Evolutionary conservation across 2,113 vertebrate genomes (phyloP), one percentile per base, ranked within the genome.

Genomic region (Mobula birostris): DNA sequence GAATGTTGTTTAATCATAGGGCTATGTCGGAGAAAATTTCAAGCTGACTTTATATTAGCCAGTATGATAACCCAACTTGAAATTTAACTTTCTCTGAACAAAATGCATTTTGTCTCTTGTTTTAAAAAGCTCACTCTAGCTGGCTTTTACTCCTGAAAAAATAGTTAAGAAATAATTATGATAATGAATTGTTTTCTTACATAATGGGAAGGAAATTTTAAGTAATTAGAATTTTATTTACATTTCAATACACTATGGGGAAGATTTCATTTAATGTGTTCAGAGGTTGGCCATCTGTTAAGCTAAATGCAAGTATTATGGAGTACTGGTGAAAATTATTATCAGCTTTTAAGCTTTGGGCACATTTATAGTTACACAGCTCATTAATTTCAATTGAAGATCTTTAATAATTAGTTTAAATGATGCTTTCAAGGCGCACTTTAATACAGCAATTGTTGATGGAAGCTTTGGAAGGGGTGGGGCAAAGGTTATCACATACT

Each of bases 401-500:
- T 48, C 63, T 93, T 93, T 74, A 56, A 76, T 74, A 76, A 74
- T 27, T 21, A 48, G 66, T 66, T 56, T 72, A 93, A 93, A 74
- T 48, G 8, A 9, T 93, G 36, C 24, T 74, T 93, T 93, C 32
- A 93, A 93, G 8, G 32, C 70, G 74, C 72, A 93, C 36, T 27
- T 93, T 24, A n/a, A 40, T 32, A 66, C 63, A 90, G 14, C 61
- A 66, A 68, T 90, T 90, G 70, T 29, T 93, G 48, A 27, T 93
- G 40, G 40, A 74, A 93, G 5, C 1, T 93, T 93, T 74, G 70
- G 91, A 48, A 76, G 70, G 74, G 68, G 11, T 74, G 2, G 68
- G 36, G 32, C 70, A 74, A 36, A 72, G 91, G 90, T 93, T 93
- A 93, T 93, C 90, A 48, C n/a, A 3, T 72, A 72, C 90, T 92